Base-by-base conservation (phyloP, 2,113 vertebrate genomes). In the Ifrita kowaldi region DNA sequence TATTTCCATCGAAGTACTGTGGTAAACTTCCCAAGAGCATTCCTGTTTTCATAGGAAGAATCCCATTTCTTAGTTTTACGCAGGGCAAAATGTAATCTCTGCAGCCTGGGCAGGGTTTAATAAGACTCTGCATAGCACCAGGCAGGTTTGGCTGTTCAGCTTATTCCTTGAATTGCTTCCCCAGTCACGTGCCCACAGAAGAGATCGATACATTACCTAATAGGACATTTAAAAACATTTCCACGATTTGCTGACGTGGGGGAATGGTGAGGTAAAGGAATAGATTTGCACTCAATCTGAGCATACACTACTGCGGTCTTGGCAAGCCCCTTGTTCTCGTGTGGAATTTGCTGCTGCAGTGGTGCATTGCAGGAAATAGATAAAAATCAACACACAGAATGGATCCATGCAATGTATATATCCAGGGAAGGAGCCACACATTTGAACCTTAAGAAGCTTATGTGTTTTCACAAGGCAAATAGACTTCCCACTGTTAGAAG, bases 311-410 rank as follows among this genome's bases (percentile, higher is more conserved):
- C 97, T 97, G 97, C 95, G 11, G 94, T 93, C 84, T 91, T 97
- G 97, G 97, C 97, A 96, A 44, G 93, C 57, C 81, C 73, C 90
- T 87, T 62, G 86, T 94, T 90, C 95, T 97, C 67, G 1, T 92
- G 88, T 97, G 91, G 63, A 97, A 91, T 93, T 91, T 14, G n/a
- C 95, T 87, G 33, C 97, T 97, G 97, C 97, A 98, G 97, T 98
- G 97, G 95, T 98, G 97, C 97, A 98, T 96, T 98, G 97, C 97
- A 97, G 97, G 94, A 97, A 95, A 84, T 44, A 85, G 95, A 96
- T 96, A 91, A 89, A 95, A 94, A 95, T 95, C 95, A 94, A 60
- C 96, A 85, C 91, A 39, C 63, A 17, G 69, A 89, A 84, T 50
- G 5, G 39, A 55, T 24, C 80, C 35, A 24, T 39, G 44, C 64